Conservation (phyloP, 2,888 invertebrate species). For the Eilema griseolum region DNA sequence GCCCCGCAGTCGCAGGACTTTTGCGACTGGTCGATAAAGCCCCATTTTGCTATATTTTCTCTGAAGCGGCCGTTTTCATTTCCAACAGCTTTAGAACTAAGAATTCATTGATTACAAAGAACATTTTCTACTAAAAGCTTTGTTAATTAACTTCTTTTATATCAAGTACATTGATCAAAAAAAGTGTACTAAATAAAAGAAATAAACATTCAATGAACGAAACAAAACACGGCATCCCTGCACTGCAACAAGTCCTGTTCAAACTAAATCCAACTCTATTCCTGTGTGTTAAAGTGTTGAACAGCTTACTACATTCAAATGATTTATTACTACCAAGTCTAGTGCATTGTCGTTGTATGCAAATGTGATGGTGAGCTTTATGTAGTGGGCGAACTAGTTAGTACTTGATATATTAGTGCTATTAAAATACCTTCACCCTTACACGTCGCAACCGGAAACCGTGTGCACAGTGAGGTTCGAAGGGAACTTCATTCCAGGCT, state of each 20-base stretch:
- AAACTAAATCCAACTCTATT: conserved; percentile 8
- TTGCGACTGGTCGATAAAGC: no score
- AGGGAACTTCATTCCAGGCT: no score
- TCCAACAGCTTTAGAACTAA: no score
- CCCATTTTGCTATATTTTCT: no score
- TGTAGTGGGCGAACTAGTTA: conserved; percentile 35
- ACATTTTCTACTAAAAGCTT: neutral
- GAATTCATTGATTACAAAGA: no score
- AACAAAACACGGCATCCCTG: conserved; percentile 18
- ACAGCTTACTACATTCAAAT: neutral
- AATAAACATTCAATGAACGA: conserved; percentile 1
- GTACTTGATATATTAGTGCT: conserved; percentile 4
- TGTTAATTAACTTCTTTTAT: neutral
- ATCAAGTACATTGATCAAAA: neutral
- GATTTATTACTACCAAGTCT: conserved; percentile 24
- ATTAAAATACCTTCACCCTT: conserved; percentile 8
- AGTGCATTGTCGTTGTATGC: conserved; percentile 46
- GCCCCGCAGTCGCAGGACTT: no score
- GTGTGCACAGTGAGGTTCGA: no score
- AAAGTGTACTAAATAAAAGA: conserved; percentile 10
- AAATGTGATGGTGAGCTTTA: conserved; percentile 32
- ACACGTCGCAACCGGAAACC: no score
- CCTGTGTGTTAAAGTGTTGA: neutral
- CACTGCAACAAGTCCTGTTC: neutral
- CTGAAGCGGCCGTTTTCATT: no score